Conservation (phyloP, 2,113 vertebrate genomes). For the Phalacrocorax pelagicus region DNA sequence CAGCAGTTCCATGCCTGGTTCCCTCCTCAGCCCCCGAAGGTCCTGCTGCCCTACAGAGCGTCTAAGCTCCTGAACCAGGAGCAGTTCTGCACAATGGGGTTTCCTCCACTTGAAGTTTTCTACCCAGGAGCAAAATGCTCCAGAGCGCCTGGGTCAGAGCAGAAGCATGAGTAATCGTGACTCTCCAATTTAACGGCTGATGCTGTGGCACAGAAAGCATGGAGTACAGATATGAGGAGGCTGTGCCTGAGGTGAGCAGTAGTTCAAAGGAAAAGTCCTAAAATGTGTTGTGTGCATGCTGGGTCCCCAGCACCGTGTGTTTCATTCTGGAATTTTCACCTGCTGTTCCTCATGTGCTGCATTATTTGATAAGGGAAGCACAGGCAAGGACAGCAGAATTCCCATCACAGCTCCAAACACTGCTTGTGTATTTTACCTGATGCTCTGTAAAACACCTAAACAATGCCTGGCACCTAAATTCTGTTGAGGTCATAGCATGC, state of each 20-base stretch:
- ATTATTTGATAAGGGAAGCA: background rate
- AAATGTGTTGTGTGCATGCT: accelerated
- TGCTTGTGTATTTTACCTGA: background rate
- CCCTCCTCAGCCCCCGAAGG: background rate
- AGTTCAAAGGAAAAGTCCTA: background rate
- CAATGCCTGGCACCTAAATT: background rate
- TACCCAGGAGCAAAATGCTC: background rate
- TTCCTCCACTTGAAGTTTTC: background rate
- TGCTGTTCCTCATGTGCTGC: background rate
- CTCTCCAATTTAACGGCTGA: background rate
- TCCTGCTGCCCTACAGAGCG: background rate
- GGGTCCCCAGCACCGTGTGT: background rate
- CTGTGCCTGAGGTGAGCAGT: background rate
- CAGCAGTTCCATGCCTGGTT: background rate
- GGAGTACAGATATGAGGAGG: accelerated
- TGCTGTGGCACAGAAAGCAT: background rate
- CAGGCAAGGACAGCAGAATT: background rate
- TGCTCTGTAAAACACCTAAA: background rate
- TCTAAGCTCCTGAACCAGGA: accelerated
- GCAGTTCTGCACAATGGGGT: accelerated
- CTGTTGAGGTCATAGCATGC: background rate
- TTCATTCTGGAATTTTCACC: background rate
- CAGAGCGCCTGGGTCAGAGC: background rate
- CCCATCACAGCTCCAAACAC: background rate
- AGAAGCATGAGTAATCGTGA: accelerated